Conservation (phyloP, 2,888 invertebrate species). For the Diachrysia chrysitis region DNA sequence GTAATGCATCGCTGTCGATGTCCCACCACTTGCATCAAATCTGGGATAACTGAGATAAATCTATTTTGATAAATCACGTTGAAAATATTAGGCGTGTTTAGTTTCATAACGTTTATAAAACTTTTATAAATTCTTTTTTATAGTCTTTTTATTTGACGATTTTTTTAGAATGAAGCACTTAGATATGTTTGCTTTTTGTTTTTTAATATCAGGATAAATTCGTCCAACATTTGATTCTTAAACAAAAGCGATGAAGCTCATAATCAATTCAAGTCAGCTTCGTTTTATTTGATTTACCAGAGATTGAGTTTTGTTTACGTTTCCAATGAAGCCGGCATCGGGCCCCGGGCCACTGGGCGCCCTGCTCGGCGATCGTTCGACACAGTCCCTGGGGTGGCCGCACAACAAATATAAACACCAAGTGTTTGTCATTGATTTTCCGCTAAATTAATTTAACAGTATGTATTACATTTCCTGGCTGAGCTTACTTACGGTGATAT, state of each 20-base stretch:
- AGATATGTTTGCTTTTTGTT: neutral
- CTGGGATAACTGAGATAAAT: conserved; percentile 53
- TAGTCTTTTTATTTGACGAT: neutral
- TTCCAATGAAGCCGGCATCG: conserved; percentile 77
- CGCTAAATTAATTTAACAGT: conserved; percentile 85
- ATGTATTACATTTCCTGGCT: conserved; percentile 59
- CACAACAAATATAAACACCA: conserved; percentile 79
- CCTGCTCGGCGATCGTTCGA: conserved; percentile 54
- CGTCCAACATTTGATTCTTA: neutral
- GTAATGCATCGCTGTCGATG: conserved; percentile 86
- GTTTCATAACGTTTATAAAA: neutral
- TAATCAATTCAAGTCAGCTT: conserved; percentile 57
- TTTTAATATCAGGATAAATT: neutral
- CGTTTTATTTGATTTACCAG: conserved; percentile 80
- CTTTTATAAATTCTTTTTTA: neutral
- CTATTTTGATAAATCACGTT: conserved; percentile 53
- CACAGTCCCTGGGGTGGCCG: conserved; percentile 76
- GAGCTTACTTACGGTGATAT: conserved; percentile 23
- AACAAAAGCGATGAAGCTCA: conserved; percentile 26
- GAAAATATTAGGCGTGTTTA: conserved; percentile 7
- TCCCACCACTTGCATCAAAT: conserved; percentile 72
- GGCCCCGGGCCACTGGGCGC: conserved; percentile 62
- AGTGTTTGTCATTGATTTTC: conserved; percentile 87
- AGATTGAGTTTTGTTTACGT: conserved; percentile 85
- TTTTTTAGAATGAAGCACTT: neutral